Conservation (phyloP, 2,797 vertebrate genomes). For the Sebastes cheni region DNA sequence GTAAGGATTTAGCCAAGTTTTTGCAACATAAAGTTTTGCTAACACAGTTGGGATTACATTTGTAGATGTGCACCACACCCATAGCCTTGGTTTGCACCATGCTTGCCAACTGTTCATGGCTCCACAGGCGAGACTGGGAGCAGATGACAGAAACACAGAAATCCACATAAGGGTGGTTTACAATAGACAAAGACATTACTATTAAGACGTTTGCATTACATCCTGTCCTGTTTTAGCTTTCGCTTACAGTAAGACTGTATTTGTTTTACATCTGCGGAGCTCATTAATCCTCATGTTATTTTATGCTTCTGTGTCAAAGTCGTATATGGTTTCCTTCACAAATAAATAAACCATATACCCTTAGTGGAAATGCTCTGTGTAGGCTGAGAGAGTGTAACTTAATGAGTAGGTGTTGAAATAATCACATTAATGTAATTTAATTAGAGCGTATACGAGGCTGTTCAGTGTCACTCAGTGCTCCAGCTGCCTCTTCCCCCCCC, state of each 20-base stretch:
- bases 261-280: slow-evolving; percentile 28
- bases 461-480: slow-evolving; percentile 59
- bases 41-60: slow-evolving; percentile 37
- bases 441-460: slow-evolving; percentile 48
- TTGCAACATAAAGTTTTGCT: slow-evolving; percentile 34
- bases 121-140: slow-evolving; percentile 39
- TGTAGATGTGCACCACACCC: slow-evolving; percentile 63
- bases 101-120: slow-evolving; percentile 47
- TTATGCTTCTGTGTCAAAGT: slow-evolving; percentile 12
- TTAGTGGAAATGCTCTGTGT: slow-evolving; percentile 9
- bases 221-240: slow-evolving; percentile 29
- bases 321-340: background rate
- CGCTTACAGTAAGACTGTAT: slow-evolving; percentile 11
- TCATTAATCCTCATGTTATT: slow-evolving; percentile 41
- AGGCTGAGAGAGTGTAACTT: slow-evolving; percentile 23
- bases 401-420: slow-evolving; percentile 73
- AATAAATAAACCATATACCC: slow-evolving; percentile 26
- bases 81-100: slow-evolving; percentile 51
- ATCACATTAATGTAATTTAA: slow-evolving; percentile 63
- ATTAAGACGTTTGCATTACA: slow-evolving; percentile 26
- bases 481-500: slow-evolving; percentile 2
- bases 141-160: slow-evolving; percentile 54
- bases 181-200: slow-evolving; percentile 39
- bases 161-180: slow-evolving; percentile 23
- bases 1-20: slow-evolving; percentile 21